These are phyloP conservation scores for Spodoptera picta DNA, from an alignment of 2,888 invertebrate species.

Conservation along the genomic window DNA sequence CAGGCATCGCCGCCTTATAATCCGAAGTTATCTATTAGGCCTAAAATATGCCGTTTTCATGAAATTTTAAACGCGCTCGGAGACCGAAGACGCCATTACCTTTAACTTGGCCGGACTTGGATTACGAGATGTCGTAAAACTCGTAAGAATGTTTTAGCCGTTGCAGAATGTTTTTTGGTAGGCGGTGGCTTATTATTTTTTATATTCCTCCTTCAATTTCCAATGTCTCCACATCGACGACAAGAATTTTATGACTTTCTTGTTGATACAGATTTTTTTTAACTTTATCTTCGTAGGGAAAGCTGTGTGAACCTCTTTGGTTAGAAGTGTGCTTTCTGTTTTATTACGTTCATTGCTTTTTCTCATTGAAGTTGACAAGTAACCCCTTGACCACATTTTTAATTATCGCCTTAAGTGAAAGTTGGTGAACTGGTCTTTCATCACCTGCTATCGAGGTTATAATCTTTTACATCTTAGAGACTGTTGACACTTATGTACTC, in stretches of 20 bases:
- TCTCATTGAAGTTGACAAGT: conserved; percentile 24
- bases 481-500: too few species aligned
- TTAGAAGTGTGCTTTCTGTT: not conserved
- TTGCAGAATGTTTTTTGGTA: conserved; percentile 14
- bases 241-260: not conserved
- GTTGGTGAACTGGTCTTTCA: conserved; percentile 11
- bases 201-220: conserved; percentile 8
- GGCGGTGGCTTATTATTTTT: conserved; percentile 25
- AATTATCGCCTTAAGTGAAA: conserved; percentile 29
- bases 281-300: too few species aligned
- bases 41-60: conserved; percentile 55
- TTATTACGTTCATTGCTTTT: not conserved
- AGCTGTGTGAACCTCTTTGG: too few species aligned
- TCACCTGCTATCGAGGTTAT: conserved; percentile 11
- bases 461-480: conserved; percentile 16
- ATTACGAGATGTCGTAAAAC: conserved; percentile 43
- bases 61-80: conserved; percentile 53
- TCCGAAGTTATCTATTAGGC: conserved; percentile 52
- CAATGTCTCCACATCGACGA: not conserved
- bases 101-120: conserved; percentile 37
- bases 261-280: too few species aligned
- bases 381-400: conserved; percentile 19
- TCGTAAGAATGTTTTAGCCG: conserved; percentile 48
- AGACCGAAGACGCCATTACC: conserved; percentile 41
- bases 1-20: conserved; percentile 54